phyloP scores from a whole-genome alignment of 2,888 invertebrate species.

The Caenorhabditis sp. region DNA sequence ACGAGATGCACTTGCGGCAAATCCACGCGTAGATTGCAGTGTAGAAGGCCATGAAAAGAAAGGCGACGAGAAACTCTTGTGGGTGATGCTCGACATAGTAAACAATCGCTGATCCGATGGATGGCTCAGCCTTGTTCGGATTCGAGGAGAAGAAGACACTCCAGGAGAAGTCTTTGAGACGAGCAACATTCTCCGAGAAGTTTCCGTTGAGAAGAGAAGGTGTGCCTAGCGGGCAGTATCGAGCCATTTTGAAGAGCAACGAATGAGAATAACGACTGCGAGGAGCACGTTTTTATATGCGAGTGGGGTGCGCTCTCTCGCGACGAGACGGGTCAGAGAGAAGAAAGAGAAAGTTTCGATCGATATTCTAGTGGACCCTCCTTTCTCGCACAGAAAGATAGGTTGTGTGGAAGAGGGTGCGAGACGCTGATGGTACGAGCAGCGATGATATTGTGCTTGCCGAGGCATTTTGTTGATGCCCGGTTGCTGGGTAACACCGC shows the following conservation, averaged over 20 bases:
- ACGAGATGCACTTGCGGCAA: no score
- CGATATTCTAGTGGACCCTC: not conserved
- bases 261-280: no score
- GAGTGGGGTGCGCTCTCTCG: not conserved
- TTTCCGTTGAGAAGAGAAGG: slow-evolving; percentile 4
- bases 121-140: not conserved
- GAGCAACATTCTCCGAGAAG: slow-evolving; percentile 10
- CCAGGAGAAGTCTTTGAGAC: slow-evolving; percentile 17
- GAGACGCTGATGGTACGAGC: no score
- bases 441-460: no score
- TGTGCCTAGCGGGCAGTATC: not conserved
- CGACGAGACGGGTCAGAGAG: not conserved
- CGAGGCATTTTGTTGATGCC: no score
- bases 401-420: no score
- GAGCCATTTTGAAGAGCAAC: not conserved
- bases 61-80: not conserved
- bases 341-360: not conserved
- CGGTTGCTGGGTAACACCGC: no score
- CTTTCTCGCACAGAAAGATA: not conserved
- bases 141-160: slow-evolving; percentile 9
- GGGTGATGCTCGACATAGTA: not conserved
- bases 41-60: no score
- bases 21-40: no score
- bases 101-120: not conserved
- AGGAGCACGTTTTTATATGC: not conserved